phyloP scores from a whole-genome alignment of 2,797 vertebrate genomes.

The Naso thynnoides region DNA sequence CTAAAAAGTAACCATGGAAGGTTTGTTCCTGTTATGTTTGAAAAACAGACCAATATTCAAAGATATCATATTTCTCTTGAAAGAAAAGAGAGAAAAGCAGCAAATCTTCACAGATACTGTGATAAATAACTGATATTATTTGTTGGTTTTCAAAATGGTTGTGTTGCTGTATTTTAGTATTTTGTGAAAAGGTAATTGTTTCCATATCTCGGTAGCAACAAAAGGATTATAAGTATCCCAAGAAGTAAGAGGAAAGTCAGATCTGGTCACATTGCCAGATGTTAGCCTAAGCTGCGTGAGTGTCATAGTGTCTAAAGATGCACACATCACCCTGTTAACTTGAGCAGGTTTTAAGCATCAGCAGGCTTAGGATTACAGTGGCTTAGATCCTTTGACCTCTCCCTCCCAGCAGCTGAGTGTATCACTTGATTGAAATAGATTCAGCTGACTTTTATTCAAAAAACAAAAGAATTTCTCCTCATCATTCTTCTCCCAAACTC shows the following conservation, averaged over 20 bases:
- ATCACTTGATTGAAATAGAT: constrained; percentile 85
- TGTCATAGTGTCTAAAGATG: constrained; percentile 71
- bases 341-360: constrained; percentile 84
- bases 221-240: constrained; percentile 49
- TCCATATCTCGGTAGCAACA: constrained; percentile 17
- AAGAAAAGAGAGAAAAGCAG: not conserved
- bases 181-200: constrained; percentile 21
- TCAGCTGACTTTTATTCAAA: constrained; percentile 80
- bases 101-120: not conserved
- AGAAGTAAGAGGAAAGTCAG: constrained; percentile 58
- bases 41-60: not conserved
- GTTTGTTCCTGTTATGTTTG: not conserved
- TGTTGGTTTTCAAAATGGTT: not conserved
- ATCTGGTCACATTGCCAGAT: constrained; percentile 81
- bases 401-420: constrained; percentile 59
- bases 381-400: constrained; percentile 86
- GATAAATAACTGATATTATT: not conserved
- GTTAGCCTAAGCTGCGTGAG: constrained; percentile 82
- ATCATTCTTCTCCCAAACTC: constrained; percentile 34
- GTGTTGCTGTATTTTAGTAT: not conserved
- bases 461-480: constrained; percentile 69
- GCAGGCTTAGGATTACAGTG: constrained; percentile 88
- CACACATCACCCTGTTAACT: constrained; percentile 77
- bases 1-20: too few relatives aligned
- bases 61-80: not conserved